Base-by-base conservation (phyloP, 2,113 vertebrate species). In the Oriolus oriolus region DNA sequence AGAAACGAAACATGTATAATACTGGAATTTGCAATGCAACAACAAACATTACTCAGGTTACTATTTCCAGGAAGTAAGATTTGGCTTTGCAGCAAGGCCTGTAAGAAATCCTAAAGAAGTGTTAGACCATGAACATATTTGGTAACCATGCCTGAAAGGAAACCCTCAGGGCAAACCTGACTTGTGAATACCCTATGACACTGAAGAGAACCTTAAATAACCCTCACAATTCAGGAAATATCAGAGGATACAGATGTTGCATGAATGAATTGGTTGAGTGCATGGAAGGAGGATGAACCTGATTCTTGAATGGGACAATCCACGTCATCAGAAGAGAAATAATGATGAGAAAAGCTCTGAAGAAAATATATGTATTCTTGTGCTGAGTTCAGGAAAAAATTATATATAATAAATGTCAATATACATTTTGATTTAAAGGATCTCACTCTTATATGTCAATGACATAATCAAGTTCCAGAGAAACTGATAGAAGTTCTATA, bases 81-180 rank as follows among this genome's bases (percentile, higher is more conserved):
- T 59, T 84, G 31, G 23, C 49, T 89, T 87, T 71, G 44, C 3
- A 7, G 28, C 52, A 95, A 91, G 56, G 80, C 65, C 74, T 84
- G 41, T 91, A 82, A 89, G 91, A 95, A 96, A 87, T 87, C 84
- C 74, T 87, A 89, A 24, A 86, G 80, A 94, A 91, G 53, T 49
- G 37, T 71, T 82, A 78, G 41, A 42, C 53, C 61, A 28, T 87
- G 81, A 87, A 79, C 23, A 8, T 79, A 73, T 69, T 79, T 91
- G 69, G 89, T 91, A 89, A 89, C 28, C 2, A 1, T 16, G 57
- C 57, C 74, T 89, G 77, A 95, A 93, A 96, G 87, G 84, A 97
- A 97, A 79, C 49, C 44, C 87, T 91, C 57, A 76, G 57, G 66
- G 74, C 84, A 93, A 89, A 79, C 26, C 53, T 92, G 60, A 60